Base-by-base conservation (phyloP, 1,140 invertebrate species). In the Drosophila equinoxialis region DNA sequence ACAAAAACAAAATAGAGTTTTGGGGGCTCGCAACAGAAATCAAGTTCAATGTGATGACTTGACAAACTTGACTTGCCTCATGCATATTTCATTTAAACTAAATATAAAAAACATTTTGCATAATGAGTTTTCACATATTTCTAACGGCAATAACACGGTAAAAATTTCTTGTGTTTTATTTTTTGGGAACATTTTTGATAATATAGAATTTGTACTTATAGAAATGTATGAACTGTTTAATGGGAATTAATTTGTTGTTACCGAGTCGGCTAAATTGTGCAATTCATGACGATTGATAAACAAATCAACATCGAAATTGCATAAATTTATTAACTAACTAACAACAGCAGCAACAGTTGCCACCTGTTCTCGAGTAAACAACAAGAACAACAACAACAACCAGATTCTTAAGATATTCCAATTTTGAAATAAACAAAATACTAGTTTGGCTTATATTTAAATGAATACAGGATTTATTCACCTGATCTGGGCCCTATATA, bases 391-490 rank as follows among this genome's bases (percentile, higher is more conserved):
- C 79, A 74, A 69, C 71, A 84, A 61, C 79, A 79, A 72, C 68
- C 69, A 72, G 72, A 70, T 55, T 69, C 39, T 59, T 71, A 71
- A 87, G 57, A 71, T 78, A 78, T 78, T 71, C 68, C 48, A 42
- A 81, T 54, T 35, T 73, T 71, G 71, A 70, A 71, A 91, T 82
- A 91, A 91, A 91, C 90, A 91, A 90, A 90, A 91, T 91, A 91
- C 90, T 85, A 85, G 90, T 91, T 91, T 91, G 84, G 54, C 80
- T 65, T 76, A 74, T 91, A 91, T 91, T 91, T 75, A 90, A 91
- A 90, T 90, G 71, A 81, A 66, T 76, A 79, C 86, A 90, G 79
- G 86, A 90, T 90, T 90, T 90, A 30, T 79, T 20, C 76, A 90
- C 66, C 77, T 82, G 81, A 82, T 74, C 55, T 60, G 64, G 41